Base-by-base conservation (phyloP, 1,140 invertebrate genomes). In the Dinothrombium tinctorium region DNA sequence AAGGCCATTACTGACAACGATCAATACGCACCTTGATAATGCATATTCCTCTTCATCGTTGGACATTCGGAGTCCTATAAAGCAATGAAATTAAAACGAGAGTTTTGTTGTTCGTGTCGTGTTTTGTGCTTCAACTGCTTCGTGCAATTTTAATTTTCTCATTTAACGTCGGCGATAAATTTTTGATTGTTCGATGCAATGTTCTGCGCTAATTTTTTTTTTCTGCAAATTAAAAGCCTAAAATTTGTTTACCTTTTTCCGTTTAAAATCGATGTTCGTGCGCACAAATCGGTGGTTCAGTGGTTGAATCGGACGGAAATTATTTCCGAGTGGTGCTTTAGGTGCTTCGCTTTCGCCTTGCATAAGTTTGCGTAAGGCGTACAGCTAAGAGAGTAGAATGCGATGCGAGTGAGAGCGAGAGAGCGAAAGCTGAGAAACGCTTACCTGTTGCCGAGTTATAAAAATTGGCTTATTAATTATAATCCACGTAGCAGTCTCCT, bases 231-330 rank as follows among this genome's bases (percentile, higher is more conserved):
- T n/a, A n/a, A n/a, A n/a, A n/a, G n/a, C n/a, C n/a, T 9, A 37
- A 15, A 24, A 25, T 42, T 15, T 15, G 11, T 60, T 66, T 69
- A 77, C 69, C 66, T 73, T 67, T 63, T 69, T 71, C 54, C 73
- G 63, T 51, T 73, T 74, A 59, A 92, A 89, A 61, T 92, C 81
- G 56, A 94, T 92, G 62, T 92, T 92, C 38, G 87, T 92, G 55
- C 86, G 68, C 36, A 92, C 73, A 12, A 82, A 77, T 48, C 86
- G 69, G 60, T 86, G 77, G 61, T 90, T 74, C 19, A 90, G 65
- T 22, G 75, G 72, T 55, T 89, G 82, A 2, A 76, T 71, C 21
- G 83, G 83, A 56, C 87, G 68, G 56, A 76, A 81, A 63, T 94
- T 94, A 65, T 87, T 86, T 46, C 80, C 81, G 52, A 92, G 66